phyloP scores from a whole-genome alignment of 2,888 invertebrate genomes.

The Barypeithes pellucidus region DNA sequence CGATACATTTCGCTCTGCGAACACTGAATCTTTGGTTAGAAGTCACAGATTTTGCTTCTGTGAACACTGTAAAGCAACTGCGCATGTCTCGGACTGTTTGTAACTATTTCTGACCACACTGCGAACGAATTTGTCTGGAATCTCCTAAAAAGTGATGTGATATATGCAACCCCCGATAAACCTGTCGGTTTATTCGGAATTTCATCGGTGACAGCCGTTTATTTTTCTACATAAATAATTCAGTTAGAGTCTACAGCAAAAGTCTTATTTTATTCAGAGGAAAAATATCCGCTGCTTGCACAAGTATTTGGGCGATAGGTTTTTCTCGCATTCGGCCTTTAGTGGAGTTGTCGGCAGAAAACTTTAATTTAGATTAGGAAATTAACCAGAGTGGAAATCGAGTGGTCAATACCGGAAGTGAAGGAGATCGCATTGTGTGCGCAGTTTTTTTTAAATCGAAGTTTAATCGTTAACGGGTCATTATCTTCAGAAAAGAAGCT shows the following conservation, averaged over 20 bases:
- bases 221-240: slow-evolving; percentile 27
- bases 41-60: no score
- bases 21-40: no score
- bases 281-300: slow-evolving; percentile 34
- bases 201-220: slow-evolving; percentile 26
- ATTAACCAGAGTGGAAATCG: slow-evolving; percentile 9
- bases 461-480: no score
- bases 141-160: neutral
- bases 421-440: no score
- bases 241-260: slow-evolving; percentile 27
- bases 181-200: neutral
- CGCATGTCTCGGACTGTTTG: no score
- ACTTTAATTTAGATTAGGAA: slow-evolving; percentile 40
- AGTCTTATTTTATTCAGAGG: slow-evolving; percentile 28
- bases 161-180: neutral
- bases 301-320: slow-evolving; percentile 26
- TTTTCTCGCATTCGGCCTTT: slow-evolving; percentile 24
- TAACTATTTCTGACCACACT: no score
- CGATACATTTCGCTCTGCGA: no score
- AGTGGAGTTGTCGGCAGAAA: slow-evolving; percentile 21
- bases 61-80: no score
- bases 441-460: no score
- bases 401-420: no score
- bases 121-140: no score
- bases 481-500: no score